Conservation (phyloP, 2,888 invertebrate genomes). For the Hofmannophila pseudospretella region DNA sequence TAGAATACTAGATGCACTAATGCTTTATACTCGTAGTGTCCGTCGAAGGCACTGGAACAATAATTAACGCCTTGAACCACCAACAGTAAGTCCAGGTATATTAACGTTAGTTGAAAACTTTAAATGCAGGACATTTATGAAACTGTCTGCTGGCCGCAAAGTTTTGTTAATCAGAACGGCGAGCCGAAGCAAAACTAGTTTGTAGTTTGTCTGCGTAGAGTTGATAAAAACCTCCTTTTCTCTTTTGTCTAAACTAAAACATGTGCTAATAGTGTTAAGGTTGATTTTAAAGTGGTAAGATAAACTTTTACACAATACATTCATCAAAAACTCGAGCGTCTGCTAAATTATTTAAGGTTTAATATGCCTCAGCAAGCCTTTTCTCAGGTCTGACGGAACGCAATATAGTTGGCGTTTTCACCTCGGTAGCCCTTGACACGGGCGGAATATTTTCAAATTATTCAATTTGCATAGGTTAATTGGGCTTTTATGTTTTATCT, state of each 20-base stretch:
- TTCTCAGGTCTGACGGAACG: not conserved
- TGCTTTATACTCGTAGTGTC: not conserved
- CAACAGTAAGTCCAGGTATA: conserved; percentile 19
- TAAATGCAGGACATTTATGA: conserved; percentile 50
- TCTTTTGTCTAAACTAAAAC: not conserved
- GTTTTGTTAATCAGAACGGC: conserved; percentile 64
- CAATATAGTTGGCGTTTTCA: conserved; percentile 30
- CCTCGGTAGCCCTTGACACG: conserved; percentile 42
- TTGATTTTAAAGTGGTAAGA: not conserved
- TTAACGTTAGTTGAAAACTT: conserved; percentile 46
- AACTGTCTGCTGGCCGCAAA: conserved; percentile 45
- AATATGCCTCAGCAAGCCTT: not conserved
- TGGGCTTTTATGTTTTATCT: conserved; percentile 31
- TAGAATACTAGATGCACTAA: too few species aligned
- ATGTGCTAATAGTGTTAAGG: not conserved
- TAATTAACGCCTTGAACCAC: conserved; percentile 3
- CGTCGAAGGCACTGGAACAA: conserved; percentile 3
- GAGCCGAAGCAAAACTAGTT: conserved; percentile 46
- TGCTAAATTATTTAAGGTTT: not conserved
- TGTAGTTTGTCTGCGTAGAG: conserved; percentile 12
- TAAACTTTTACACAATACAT: not conserved
- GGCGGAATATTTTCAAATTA: conserved; percentile 57
- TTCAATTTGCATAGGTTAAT: conserved; percentile 58
- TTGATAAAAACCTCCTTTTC: not conserved
- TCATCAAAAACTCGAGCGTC: not conserved